Base-by-base conservation (phyloP, 2,888 invertebrate species). In the Eubasilissa splendida region DNA sequence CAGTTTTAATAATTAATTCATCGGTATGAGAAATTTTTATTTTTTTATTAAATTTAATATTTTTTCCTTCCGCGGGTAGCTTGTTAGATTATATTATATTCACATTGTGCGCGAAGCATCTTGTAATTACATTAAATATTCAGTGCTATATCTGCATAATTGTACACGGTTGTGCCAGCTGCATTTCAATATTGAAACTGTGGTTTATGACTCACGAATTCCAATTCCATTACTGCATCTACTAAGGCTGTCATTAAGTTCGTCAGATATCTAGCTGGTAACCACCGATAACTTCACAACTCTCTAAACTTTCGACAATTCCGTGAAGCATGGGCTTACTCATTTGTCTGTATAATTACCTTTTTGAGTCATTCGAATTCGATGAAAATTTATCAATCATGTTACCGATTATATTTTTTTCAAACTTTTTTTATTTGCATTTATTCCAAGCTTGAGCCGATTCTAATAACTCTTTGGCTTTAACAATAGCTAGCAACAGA, bases 161-260 rank as follows among this genome's bases (percentile, higher is more conserved):
- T n/a, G 52, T 12, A 50, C n/a, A 9, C 50, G 63, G 63, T 33
- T 11, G 12, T 63, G 63, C 63, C 63, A 31, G 33, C 50, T n/a
- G 14, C 52, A 58, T 58, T 58, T 58, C 12, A 68, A 14, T 66
- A 66, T 56, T 54, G 65, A 65, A 65, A 65, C 42, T 33, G 59
- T 76, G 74, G 76, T 80, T 77, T 75, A 59, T 80, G 79, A 80
- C 76, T 80, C 74, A 80, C 59, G 75, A 76, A 76, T 80, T 42
- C 75, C 71, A 31, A 56, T 75, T 68, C 52, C 79, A 66, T 80
- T 80, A 75, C 58, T 65, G 75, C 75, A 75, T 58, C 54, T 66
- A 11, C 33, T 54, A 12, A 22, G 76, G 12, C 70, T 70, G 53
- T 70, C 53, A 70, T 70, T 70, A 70, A 12, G 11, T 70, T 70